These are phyloP conservation scores for Gymnogyps californianus DNA, from an alignment of 2,113 vertebrate species.

Conservation along the genomic window DNA sequence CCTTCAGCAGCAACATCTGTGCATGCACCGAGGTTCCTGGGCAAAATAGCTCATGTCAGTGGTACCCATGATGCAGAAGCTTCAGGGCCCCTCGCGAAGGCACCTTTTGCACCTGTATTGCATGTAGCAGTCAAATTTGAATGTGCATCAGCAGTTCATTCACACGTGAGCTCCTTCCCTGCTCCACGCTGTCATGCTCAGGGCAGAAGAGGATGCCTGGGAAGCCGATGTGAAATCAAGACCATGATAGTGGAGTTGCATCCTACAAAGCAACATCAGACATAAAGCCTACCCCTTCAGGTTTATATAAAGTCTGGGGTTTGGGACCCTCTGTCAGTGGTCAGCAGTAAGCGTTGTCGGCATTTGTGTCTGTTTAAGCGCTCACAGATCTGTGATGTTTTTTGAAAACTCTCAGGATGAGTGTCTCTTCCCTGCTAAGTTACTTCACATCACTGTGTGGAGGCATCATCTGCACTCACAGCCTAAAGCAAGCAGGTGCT, in stretches of 20 bases:
- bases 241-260: too few species aligned
- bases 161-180: background rate
- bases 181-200: accelerated
- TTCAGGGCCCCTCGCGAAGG: background rate
- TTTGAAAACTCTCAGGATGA: background rate
- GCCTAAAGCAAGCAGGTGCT: background rate
- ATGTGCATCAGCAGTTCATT: background rate
- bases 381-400: background rate
- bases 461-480: background rate
- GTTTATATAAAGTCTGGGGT: background rate
- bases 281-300: background rate
- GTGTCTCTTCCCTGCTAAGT: background rate
- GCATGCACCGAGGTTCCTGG: accelerated
- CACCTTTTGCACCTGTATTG: background rate
- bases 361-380: background rate
- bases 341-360: background rate
- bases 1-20: background rate
- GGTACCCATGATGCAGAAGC: background rate
- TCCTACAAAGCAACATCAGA: background rate
- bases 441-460: background rate
- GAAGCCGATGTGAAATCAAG: background rate
- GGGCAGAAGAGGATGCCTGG: background rate
- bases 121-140: background rate
- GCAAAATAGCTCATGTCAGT: background rate
- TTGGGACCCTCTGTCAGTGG: background rate